Conservation (phyloP, 2,797 vertebrate species). For the Parauchenoglanis punctatus region DNA sequence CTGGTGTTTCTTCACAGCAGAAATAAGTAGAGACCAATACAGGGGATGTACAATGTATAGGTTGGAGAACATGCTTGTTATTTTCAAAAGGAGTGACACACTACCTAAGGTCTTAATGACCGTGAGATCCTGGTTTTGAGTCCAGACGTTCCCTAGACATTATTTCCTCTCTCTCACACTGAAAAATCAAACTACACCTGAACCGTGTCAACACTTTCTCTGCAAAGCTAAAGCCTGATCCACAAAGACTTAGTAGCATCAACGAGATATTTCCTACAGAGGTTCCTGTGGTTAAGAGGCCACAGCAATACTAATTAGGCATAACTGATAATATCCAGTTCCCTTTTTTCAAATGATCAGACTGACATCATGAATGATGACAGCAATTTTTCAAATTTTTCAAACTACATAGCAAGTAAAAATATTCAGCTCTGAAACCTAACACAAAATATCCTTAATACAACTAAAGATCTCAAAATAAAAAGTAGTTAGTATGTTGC, state of each 20-base stretch:
- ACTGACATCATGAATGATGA: background rate
- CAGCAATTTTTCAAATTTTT: background rate
- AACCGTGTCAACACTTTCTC: background rate
- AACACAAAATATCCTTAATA: too few relatives aligned
- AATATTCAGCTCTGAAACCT: background rate
- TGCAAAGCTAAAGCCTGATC: background rate
- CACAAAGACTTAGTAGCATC: background rate
- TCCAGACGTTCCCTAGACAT: background rate
- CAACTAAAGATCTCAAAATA: background rate
- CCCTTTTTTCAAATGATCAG: background rate
- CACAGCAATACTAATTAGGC: background rate
- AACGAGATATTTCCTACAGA: background rate
- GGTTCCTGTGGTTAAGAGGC: background rate
- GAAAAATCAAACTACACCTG: background rate
- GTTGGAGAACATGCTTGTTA: slow-evolving; percentile 5
- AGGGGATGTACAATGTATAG: background rate
- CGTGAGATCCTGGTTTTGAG: background rate
- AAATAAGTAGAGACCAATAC: background rate
- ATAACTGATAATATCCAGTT: background rate
- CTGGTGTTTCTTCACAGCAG: background rate
- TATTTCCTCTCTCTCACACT: background rate
- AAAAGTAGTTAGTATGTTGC: background rate
- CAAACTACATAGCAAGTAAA: background rate
- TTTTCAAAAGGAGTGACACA: slow-evolving; percentile 3
- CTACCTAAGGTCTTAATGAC: background rate